Evolutionary conservation across 2,113 vertebrate species (phyloP).

Genomic region (Corythoichthys intestinalis): DNA sequence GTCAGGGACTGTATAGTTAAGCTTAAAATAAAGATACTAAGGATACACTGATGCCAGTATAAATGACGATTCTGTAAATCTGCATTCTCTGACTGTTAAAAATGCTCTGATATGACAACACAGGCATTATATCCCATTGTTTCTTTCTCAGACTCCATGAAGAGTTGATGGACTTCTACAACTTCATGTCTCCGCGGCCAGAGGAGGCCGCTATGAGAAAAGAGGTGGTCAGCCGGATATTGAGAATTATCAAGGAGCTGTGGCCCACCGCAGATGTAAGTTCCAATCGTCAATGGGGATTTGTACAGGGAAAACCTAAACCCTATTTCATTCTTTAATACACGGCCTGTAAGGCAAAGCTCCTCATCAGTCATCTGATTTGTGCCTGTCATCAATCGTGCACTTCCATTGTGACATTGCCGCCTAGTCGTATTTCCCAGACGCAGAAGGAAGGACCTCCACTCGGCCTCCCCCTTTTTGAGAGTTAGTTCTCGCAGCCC

Average conservation of each 20-base stretch:
- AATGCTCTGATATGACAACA: too few relatives aligned
- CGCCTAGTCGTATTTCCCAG: constrained; percentile 41
- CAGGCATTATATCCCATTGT: too few relatives aligned
- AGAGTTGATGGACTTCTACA: constrained; percentile 97
- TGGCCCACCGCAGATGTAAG: constrained; percentile 94
- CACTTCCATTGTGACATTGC: constrained; percentile 26
- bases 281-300: neutral
- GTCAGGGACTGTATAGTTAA: too few relatives aligned
- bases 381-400: constrained; percentile 51
- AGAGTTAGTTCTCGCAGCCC: constrained; percentile 22
- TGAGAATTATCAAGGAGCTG: constrained; percentile 92
- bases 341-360: neutral
- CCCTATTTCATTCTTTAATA: neutral
- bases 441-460: constrained; percentile 40
- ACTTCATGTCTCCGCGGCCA: constrained; percentile 94
- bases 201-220: constrained; percentile 96
- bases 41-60: too few relatives aligned
- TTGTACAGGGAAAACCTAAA: neutral
- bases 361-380: constrained; percentile 29
- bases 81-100: too few relatives aligned
- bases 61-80: too few relatives aligned
- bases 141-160: constrained; percentile 82
- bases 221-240: constrained; percentile 93
- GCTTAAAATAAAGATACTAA: too few relatives aligned
- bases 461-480: constrained; percentile 38